Evolutionary conservation across 2,888 invertebrate species (phyloP).

Genomic region (Caenorhabditis wallacei): DNA sequence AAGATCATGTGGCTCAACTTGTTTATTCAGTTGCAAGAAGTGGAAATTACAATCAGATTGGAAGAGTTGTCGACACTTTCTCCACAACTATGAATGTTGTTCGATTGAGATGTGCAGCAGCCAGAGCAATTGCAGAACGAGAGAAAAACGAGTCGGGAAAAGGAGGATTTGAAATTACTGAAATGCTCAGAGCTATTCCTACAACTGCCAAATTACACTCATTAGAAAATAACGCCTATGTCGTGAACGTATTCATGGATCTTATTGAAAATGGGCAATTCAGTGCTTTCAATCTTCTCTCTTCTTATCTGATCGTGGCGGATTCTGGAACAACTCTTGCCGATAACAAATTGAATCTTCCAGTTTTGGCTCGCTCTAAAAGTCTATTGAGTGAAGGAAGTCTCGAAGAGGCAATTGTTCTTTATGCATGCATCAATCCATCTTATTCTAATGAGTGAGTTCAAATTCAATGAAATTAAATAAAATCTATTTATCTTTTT

Average conservation of each 20-base stretch:
- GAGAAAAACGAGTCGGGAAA: slow-evolving; percentile 45
- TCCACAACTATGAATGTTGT: slow-evolving; percentile 61
- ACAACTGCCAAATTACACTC: slow-evolving; percentile 58
- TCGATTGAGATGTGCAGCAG: slow-evolving; percentile 61
- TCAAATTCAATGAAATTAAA: not conserved
- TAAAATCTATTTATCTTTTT: slow-evolving; percentile 2
- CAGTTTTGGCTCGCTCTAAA: slow-evolving; percentile 50
- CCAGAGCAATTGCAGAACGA: slow-evolving; percentile 56
- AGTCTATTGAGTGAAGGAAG: slow-evolving; percentile 60
- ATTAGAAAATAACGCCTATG: slow-evolving; percentile 57
- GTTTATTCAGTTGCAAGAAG: slow-evolving; percentile 61
- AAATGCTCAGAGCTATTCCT: slow-evolving; percentile 58
- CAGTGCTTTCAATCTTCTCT: slow-evolving; percentile 61
- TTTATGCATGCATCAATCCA: slow-evolving; percentile 53
- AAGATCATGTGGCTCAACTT: slow-evolving; percentile 62
- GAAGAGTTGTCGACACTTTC: slow-evolving; percentile 58
- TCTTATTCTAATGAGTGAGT: slow-evolving; percentile 61
- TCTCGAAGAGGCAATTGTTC: slow-evolving; percentile 46
- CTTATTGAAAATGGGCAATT: slow-evolving; percentile 61
- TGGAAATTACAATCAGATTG: slow-evolving; percentile 51
- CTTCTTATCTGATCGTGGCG: slow-evolving; percentile 53
- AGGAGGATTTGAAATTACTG: slow-evolving; percentile 58
- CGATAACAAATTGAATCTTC: slow-evolving; percentile 40
- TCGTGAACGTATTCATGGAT: slow-evolving; percentile 60
- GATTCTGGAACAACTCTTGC: slow-evolving; percentile 39